Base-by-base conservation (phyloP, 2,888 invertebrate species). In the Alviniconcha strummeri region DNA sequence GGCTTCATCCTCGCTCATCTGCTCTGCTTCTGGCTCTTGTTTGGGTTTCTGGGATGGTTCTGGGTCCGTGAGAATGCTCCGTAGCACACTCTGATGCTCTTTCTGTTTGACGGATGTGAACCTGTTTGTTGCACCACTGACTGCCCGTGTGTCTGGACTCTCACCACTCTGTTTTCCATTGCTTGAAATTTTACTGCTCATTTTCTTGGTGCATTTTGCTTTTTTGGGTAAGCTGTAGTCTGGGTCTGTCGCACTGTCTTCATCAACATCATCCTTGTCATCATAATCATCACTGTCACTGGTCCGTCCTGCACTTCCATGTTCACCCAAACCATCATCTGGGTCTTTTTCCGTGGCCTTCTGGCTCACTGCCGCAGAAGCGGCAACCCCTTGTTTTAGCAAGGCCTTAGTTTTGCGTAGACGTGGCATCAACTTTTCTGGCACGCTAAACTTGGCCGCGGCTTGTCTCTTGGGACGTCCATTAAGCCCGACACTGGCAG, bases 21-120 rank as follows among this genome's bases (percentile, higher is more conserved):
- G 82, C 60, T 83, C 85, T 85, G 80, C 85, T 79, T 36, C 81
- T 80, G 54, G 54, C 82, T 36, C 17, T 57, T 64, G 60, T 19
- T 52, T 36, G 4, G 52, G 7, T 13, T 8, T 15, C 52, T 13
- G 52, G 60, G 13, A 60, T 13, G 56, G 19, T 64, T 64, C 36
- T 36, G 15, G 13, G 36, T 60, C 60, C 5, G 17, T 6, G 5
- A 15, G 11, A 60, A 9, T 15, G 64, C 64, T 78, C n/a, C 15
- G 9, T 52, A 36, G 11, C 9, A 7, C 8, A 17, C 15, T 64
- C 36, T 36, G 36, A 3, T 57, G 57, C 15, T 11, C 36, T 36
- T 36, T 78, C 52, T 15, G 4, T 19, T 64, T 78, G 13, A 78
- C 19, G 1, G 78, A 19, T 7, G 78, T 78, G n/a, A 78, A 78